Evolutionary conservation across 2,797 vertebrate species (phyloP), one percentile per base, ranked within the genome.

Genomic region (Enteromius mattozi): DNA sequence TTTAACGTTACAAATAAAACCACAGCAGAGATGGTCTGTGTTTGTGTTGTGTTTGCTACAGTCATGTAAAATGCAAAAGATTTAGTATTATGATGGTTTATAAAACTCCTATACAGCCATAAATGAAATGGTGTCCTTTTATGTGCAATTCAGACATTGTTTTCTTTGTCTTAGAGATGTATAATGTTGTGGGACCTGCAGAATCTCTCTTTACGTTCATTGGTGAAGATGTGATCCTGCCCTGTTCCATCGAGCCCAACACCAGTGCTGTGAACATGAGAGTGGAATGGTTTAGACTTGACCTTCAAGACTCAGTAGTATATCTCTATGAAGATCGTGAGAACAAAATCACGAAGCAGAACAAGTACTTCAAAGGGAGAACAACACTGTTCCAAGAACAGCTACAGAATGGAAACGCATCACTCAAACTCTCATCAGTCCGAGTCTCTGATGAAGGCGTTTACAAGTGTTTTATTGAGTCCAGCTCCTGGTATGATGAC

Each of bases 361-460:
- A 80, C 9, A 0, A 19, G 17, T 16, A 35, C 0, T 93, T 88
- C 21, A 4, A 1, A 0, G 89, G 75, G 3, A 89, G 92, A 75
- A 86, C 91, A 0, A 47, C 69, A 2, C 71, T 92, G 49, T 92
- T 89, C 21, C 47, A 0, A 4, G 35, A 45, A 27, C 79, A 88
- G 5, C 75, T 94, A 7, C 65, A 27, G 27, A n/a, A 72, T 10
- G 93, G 93, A 21, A 89, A 93, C 0, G 0, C 91, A 27, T 93
- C 92, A 54, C 82, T 93, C 35, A 84, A 87, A 78, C 86, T 93
- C 24, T 86, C 77, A 35, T 72, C 81, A 0, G 74, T 89, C 4
- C 42, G 3, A 3, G 7, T 87, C 3, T 49, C 65, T 2, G 92
- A 93, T 71, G 27, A 77, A 13, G 92, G 92, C 35, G 69, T 0